Conservation (phyloP, 2,797 vertebrate genomes). For the Dipus sagitta region DNA sequence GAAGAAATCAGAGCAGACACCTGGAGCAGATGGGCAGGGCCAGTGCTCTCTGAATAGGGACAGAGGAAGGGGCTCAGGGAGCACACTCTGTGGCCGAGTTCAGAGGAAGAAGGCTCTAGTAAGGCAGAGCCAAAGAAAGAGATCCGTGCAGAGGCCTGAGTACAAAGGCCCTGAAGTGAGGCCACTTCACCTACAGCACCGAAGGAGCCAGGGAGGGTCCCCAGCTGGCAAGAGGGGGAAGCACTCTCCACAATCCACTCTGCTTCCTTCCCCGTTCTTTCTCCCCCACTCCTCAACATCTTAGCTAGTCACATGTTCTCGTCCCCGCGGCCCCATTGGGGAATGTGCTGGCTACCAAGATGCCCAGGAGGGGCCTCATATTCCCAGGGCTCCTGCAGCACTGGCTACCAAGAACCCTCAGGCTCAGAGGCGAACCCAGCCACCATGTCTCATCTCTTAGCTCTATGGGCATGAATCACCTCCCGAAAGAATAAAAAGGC, state of each 20-base stretch:
- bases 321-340: accelerated
- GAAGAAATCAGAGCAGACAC: neutral
- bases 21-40: too few relatives aligned
- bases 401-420: neutral
- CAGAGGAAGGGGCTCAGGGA: neutral
- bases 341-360: neutral
- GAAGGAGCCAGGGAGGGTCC: neutral
- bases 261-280: neutral
- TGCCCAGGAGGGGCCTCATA: neutral
- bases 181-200: neutral
- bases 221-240: too few relatives aligned
- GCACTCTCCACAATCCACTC: neutral
- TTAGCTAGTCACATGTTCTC: neutral
- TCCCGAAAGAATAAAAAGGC: neutral
- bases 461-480: neutral
- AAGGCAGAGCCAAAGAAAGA: neutral
- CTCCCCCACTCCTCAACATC: neutral
- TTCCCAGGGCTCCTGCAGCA: neutral
- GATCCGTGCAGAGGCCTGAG: neutral
- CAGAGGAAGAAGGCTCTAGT: neutral
- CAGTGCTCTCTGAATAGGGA: neutral
- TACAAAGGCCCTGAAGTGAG: neutral
- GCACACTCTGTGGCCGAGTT: neutral
- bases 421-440: neutral
- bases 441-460: neutral